Conservation (phyloP, 2,113 vertebrate genomes). For the Pomatorhinus ruficollis region DNA sequence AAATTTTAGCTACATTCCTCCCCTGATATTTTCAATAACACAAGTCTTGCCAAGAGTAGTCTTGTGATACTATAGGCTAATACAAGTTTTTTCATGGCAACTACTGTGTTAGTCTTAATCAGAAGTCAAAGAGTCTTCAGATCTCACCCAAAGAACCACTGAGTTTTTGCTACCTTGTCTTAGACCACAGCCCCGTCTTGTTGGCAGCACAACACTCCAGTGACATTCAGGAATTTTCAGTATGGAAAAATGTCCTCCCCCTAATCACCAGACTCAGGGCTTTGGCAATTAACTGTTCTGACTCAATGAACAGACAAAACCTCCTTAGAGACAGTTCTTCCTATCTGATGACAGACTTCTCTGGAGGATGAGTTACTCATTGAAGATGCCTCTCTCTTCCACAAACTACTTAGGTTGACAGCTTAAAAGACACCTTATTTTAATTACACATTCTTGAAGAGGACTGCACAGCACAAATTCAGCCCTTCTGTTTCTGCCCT, state of each 20-base stretch:
- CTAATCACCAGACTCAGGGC: not conserved
- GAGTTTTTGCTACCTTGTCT: not conserved
- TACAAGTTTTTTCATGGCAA: not conserved
- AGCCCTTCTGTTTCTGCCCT: not conserved
- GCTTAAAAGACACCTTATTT: not conserved
- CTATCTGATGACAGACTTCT: not conserved
- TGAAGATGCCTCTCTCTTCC: not conserved
- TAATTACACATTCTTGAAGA: not conserved
- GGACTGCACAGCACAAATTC: not conserved
- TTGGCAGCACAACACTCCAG: not conserved
- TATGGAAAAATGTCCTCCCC: not conserved
- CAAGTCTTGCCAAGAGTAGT: not conserved
- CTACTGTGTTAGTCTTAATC: not conserved
- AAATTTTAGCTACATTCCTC: not conserved
- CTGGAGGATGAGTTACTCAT: not conserved
- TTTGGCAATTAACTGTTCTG: not conserved
- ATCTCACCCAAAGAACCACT: not conserved
- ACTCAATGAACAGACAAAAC: not conserved
- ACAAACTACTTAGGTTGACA: not conserved
- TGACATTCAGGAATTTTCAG: not conserved
- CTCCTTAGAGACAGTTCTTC: not conserved
- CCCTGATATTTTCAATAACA: not conserved
- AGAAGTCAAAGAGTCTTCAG: not conserved
- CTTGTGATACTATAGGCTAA: not conserved
- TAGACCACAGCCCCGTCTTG: accelerated